Evolutionary conservation across 2,888 invertebrate genomes (phyloP).

Genomic region (Caprella mutica): DNA sequence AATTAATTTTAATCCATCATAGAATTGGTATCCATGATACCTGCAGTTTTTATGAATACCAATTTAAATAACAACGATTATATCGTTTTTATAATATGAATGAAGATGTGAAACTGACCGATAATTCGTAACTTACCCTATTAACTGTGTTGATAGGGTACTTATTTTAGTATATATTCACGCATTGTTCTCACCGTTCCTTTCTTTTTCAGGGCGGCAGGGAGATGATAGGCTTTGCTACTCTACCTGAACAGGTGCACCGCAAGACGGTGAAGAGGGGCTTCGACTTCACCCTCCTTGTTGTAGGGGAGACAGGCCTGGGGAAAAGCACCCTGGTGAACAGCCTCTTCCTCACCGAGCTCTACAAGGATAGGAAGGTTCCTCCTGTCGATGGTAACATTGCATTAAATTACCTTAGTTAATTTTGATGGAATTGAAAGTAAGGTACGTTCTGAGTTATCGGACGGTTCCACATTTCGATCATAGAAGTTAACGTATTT

Average conservation of each 20-base stretch:
- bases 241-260: conserved; percentile 89
- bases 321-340: conserved; percentile 92
- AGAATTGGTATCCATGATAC: too few relatives aligned
- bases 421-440: not conserved
- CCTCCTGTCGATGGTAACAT: conserved; percentile 56
- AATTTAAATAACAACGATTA: too few relatives aligned
- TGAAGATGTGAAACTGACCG: too few relatives aligned
- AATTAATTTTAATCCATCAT: too few relatives aligned
- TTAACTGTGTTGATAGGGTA: too few relatives aligned
- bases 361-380: conserved; percentile 72
- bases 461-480: too few relatives aligned
- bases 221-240: conserved; percentile 88
- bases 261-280: conserved; percentile 91
- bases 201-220: conserved; percentile 39
- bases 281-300: conserved; percentile 93
- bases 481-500: not conserved
- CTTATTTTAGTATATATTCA: too few relatives aligned
- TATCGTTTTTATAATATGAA: too few relatives aligned
- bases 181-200: not conserved
- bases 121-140: too few relatives aligned
- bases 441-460: too few relatives aligned
- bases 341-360: conserved; percentile 82
- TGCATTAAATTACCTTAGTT: not conserved
- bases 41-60: too few relatives aligned
- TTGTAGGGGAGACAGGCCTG: conserved; percentile 84